Evolutionary conservation across 2,888 invertebrate species (phyloP), one percentile per base, ranked within the genome.

Genomic region (Archips crataeganus): DNA sequence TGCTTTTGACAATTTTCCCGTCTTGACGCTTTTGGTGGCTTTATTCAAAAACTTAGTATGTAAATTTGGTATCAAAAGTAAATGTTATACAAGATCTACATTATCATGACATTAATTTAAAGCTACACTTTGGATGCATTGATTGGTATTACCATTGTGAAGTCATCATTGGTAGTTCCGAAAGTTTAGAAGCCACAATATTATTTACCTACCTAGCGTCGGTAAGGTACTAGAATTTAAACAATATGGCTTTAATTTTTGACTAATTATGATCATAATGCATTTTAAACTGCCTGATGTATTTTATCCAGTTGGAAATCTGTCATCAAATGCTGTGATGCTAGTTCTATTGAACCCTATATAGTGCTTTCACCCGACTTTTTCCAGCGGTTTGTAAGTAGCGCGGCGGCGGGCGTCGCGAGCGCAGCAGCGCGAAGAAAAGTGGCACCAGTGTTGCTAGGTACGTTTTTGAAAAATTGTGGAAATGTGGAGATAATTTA

Each of bases 341-440:
- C 74, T 70, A 65, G 74, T 70, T 74, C 61, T 70, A 65, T 68
- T 65, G 74, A 69, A 60, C 69, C 65, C 69, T 74, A 70, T 73
- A 74, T 72, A 67, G 75, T 76, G 77, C 72, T 78, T 78, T 78
- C 76, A 77, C 75, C 75, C 71, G 71, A 65, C 57, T 81, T 78
- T 77, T 81, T 80, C 77, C 78, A 78, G 77, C 72, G 79, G 79
- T 76, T 77, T 71, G 78, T 76, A 76, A 76, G 78, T 76, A 71
- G 78, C 69, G 69, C 75, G 76, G 75, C 62, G 76, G 73, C 73
- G 75, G 75, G 74, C 71, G 45, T 45, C 51, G 77, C 77, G 79
- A 82, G 82, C 80, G 82, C 81, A 83, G 81, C 81, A 83, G 84
- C 80, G 83, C 82, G 83, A 87, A 87, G 87, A 89, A 89, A 93